Evolutionary conservation across 2,888 invertebrate species (phyloP).

Genomic region (Tetranychus piercei): DNA sequence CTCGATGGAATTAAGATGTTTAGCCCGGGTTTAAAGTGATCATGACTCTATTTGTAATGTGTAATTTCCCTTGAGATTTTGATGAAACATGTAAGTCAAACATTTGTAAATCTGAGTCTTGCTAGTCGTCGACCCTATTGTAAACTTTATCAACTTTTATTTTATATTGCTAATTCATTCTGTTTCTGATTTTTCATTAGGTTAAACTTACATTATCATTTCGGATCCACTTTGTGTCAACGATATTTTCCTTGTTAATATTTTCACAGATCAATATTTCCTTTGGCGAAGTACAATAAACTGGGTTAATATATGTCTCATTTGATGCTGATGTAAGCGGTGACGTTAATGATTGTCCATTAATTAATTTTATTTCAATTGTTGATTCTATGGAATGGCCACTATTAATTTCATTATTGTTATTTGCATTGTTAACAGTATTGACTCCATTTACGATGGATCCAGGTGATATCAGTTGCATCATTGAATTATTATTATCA

Average conservation of each 20-base stretch:
- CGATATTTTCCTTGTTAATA: conserved; percentile 9
- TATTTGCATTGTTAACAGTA: not conserved
- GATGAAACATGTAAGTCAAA: no score
- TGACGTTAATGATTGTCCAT: not conserved
- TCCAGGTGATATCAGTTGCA: not conserved
- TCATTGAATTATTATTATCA: not conserved
- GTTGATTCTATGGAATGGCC: not conserved
- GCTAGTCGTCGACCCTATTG: no score
- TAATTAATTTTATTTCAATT: not conserved
- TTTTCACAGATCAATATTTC: not conserved
- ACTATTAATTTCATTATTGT: not conserved
- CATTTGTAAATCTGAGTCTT: no score
- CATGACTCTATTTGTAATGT: no score
- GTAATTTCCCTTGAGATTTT: no score
- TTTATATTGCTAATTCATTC: no score
- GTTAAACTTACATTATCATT: not conserved
- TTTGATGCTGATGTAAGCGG: not conserved
- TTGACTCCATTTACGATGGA: not conserved
- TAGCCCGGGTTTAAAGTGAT: no score
- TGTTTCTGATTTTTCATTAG: no score
- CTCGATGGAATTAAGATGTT: no score
- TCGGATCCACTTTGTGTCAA: not conserved
- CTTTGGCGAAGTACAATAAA: not conserved
- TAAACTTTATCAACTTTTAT: no score
- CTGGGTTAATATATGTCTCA: not conserved